Conservation (phyloP, 2,888 invertebrate species). For the Neoitamus cyanurus region DNA sequence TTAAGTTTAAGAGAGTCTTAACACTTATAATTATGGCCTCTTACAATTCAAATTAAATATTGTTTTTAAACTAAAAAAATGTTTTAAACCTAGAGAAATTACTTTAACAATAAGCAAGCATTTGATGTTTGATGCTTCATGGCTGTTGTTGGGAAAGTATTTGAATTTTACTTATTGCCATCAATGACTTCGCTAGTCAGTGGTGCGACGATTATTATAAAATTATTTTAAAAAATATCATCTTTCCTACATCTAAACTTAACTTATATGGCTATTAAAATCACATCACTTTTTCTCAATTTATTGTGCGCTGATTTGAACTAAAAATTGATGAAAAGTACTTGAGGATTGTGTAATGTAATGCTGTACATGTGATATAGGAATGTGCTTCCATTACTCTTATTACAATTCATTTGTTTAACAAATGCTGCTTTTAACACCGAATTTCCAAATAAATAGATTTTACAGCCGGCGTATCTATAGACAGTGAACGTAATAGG, state of each 20-base stretch:
- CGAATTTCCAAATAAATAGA: no score
- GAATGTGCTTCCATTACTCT: not conserved
- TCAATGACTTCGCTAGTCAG: not conserved
- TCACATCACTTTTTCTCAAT: conserved; percentile 27
- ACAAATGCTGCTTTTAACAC: not conserved
- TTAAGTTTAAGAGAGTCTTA: not conserved
- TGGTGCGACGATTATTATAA: not conserved
- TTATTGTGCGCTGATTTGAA: conserved; percentile 25
- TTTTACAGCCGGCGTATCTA: no score
- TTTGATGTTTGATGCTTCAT: not conserved
- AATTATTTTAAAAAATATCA: conserved; percentile 11
- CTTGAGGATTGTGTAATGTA: not conserved
- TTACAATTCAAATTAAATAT: not conserved
- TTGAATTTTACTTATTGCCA: not conserved
- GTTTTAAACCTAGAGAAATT: not conserved
- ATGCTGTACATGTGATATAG: not conserved
- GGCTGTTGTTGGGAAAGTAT: not conserved
- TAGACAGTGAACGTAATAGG: no score
- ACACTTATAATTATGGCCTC: not conserved
- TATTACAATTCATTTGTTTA: not conserved
- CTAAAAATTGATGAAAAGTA: not conserved
- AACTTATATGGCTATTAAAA: conserved; percentile 39
- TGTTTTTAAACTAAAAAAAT: not conserved
- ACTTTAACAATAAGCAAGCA: not conserved
- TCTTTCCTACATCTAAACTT: conserved; percentile 25